A percentile compares a stretch with the other conserved stretches of the same genome.
Evolutionary conservation across 2,888 invertebrate genomes (phyloP).

Genomic region (Eudemis profundana): DNA sequence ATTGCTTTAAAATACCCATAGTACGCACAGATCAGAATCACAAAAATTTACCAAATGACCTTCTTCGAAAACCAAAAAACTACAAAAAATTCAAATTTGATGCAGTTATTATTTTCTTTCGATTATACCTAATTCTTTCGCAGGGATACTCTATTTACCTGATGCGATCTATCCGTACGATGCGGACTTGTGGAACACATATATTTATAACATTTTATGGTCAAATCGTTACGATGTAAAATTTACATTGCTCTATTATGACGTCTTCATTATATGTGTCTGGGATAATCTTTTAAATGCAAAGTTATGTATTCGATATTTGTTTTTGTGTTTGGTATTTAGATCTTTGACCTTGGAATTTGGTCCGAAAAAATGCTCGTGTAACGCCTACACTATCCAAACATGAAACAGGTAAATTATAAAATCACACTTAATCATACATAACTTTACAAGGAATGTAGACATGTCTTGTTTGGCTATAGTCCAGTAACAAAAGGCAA

Average conservation of each 20-base stretch:
- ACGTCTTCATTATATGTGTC: slow-evolving; percentile 9
- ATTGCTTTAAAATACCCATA: too few relatives aligned
- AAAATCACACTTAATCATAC: slow-evolving; percentile 19
- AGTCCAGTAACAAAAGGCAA: slow-evolving; percentile 27
- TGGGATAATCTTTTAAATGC: slow-evolving; percentile 9
- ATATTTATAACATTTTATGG: background rate
- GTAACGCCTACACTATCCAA: slow-evolving; percentile 23
- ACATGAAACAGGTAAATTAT: slow-evolving; percentile 1
- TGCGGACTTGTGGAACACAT: slow-evolving; percentile 15
- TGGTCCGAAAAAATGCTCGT: slow-evolving; percentile 3
- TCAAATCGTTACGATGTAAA: slow-evolving; percentile 23
- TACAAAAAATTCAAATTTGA: too few relatives aligned
- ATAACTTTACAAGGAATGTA: slow-evolving; percentile 11
- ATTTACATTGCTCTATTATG: slow-evolving; percentile 8
- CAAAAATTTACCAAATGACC: too few relatives aligned
- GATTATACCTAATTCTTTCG: too few relatives aligned
- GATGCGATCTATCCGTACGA: background rate
- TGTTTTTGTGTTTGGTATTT: slow-evolving; percentile 22
- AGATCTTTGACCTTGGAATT: slow-evolving; percentile 30
- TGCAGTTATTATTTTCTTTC: too few relatives aligned
- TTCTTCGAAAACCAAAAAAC: too few relatives aligned
- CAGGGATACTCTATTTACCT: too few relatives aligned
- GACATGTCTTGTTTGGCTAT: background rate
- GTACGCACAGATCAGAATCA: too few relatives aligned
- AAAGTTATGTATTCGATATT: slow-evolving; percentile 12